These are phyloP conservation scores for Antitype chi DNA, from an alignment of 2,888 invertebrate genomes.

Conservation along the genomic window DNA sequence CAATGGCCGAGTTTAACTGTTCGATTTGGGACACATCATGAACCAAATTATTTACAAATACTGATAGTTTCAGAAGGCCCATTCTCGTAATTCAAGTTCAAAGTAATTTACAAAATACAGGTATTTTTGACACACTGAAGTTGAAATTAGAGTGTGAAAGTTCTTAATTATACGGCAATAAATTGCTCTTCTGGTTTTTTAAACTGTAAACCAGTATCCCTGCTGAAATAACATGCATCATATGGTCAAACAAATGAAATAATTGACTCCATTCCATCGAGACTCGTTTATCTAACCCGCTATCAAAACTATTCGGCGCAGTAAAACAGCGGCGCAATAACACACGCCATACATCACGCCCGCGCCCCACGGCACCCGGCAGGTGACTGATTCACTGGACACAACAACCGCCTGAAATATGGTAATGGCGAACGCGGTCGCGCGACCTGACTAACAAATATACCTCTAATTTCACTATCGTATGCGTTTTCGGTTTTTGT, in stretches of 20 bases:
- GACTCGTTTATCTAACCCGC: slow-evolving; percentile 48
- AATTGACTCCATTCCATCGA: slow-evolving; percentile 36
- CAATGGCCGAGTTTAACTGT: no score
- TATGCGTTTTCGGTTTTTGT: slow-evolving; percentile 16
- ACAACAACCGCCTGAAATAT: slow-evolving; percentile 78
- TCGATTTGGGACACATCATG: no score
- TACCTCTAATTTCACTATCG: slow-evolving; percentile 53
- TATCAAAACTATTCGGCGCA: slow-evolving; percentile 59
- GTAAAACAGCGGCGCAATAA: slow-evolving; percentile 75
- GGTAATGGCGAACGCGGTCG: slow-evolving; percentile 74
- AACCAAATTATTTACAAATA: no score
- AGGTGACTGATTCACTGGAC: slow-evolving; percentile 80
- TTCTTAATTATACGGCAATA: no score
- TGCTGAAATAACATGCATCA: neutral
- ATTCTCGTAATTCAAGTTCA: no score
- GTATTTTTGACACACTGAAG: no score
- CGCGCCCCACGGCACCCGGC: slow-evolving; percentile 64
- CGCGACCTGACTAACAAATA: slow-evolving; percentile 53
- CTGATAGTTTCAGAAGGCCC: no score
- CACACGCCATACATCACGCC: slow-evolving; percentile 72
- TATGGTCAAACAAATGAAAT: slow-evolving; percentile 18
- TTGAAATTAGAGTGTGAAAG: no score
- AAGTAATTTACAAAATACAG: no score
- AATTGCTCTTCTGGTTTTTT: no score
- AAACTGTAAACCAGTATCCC: no score